Conservation (phyloP, 2,797 vertebrate genomes). For the Podargus strigoides region DNA sequence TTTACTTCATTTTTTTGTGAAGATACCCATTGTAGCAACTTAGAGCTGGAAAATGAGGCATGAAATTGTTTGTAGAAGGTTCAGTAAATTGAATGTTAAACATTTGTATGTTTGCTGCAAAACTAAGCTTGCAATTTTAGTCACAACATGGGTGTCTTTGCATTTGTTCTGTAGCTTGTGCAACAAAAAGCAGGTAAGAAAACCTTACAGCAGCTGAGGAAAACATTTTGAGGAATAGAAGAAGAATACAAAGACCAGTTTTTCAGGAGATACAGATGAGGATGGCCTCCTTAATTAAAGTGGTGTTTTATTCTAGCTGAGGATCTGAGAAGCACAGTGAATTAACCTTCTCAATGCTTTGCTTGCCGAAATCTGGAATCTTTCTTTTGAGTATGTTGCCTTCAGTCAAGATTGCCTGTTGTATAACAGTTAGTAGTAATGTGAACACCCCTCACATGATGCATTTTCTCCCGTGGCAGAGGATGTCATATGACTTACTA, state of each 20-base stretch:
- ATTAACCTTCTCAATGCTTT: background rate
- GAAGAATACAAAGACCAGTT: background rate
- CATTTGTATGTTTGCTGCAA: constrained; percentile 29
- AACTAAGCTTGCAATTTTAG: constrained; percentile 26
- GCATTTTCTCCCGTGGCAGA: background rate
- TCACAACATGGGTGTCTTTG: background rate
- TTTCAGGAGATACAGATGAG: background rate
- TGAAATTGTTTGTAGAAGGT: constrained; percentile 72
- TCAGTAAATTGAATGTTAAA: constrained; percentile 60
- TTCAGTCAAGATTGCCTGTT: background rate
- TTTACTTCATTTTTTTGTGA: constrained; percentile 25
- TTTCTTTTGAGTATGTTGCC: background rate
- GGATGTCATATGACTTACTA: background rate
- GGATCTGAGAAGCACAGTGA: accelerated
- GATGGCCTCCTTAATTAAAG: background rate
- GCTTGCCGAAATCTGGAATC: background rate
- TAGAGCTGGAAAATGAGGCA: constrained; percentile 66
- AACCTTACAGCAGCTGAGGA: background rate
- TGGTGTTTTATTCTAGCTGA: background rate
- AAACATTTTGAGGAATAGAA: background rate
- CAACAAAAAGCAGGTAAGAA: background rate
- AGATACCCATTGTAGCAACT: constrained; percentile 60
- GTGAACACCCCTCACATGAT: background rate
- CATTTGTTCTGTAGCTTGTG: constrained; percentile 21
- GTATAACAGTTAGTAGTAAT: background rate